These are phyloP conservation scores for Morbakka virulenta DNA, from an alignment of 30 jellyfish, hydroid and myxozoan genomes.

Conservation along the genomic window DNA sequence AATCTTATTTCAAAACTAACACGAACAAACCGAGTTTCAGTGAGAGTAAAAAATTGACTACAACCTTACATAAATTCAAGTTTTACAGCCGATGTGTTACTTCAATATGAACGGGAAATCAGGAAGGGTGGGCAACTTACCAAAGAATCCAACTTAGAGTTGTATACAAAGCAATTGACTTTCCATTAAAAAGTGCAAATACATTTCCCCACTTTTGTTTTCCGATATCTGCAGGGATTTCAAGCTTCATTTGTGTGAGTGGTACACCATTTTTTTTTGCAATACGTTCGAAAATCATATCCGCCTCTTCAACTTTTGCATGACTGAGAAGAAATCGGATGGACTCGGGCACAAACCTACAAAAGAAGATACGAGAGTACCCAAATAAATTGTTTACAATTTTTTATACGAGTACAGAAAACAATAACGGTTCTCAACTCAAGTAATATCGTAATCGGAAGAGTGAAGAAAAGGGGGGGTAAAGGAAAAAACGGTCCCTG, in stretches of 20 bases:
- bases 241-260: neutral
- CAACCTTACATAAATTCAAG: too few species aligned
- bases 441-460: too few species aligned
- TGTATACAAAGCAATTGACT: neutral
- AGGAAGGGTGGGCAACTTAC: conserved; percentile 28
- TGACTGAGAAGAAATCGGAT: conserved; percentile 33
- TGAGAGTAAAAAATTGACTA: too few species aligned
- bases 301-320: conserved; percentile 32
- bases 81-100: too few species aligned
- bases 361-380: neutral
- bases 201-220: conserved; percentile 12
- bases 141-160: conserved; percentile 19
- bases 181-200: neutral
- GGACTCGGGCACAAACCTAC: conserved; percentile 37
- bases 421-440: too few species aligned
- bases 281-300: neutral
- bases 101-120: too few species aligned
- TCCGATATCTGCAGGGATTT: neutral
- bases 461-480: too few species aligned
- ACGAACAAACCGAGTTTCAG: too few species aligned
- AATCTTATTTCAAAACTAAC: too few species aligned
- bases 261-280: conserved; percentile 1
- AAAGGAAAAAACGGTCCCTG: too few species aligned
- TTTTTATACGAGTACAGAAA: neutral
- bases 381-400: neutral